Percentiles rank a stretch among this genome's conserved stretches.
Evolutionary conservation across 1,140 invertebrate genomes (phyloP).

Genomic region (Bombyx mandarina): DNA sequence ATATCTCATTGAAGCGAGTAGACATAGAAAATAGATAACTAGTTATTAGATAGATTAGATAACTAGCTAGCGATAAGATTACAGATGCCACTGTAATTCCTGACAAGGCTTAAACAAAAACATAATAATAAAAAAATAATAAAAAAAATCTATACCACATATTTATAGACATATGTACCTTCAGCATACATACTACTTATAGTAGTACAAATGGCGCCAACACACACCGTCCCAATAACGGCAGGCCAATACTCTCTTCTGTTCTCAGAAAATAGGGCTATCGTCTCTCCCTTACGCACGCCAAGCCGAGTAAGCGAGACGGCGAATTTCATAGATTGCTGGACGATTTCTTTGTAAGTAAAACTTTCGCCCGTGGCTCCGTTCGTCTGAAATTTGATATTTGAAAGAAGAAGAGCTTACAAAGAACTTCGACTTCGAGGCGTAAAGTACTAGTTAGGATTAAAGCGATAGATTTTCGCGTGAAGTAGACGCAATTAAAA

Average conservation of each 20-base stretch:
- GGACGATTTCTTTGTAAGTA: conserved; percentile 30
- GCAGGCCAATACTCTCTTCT: conserved; percentile 34
- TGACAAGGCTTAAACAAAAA: too few species aligned
- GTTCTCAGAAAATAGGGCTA: conserved; percentile 41
- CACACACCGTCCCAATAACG: conserved; percentile 25
- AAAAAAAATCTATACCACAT: neutral
- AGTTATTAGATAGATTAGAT: too few species aligned
- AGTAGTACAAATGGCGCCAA: conserved; percentile 34
- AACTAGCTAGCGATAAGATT: too few species aligned
- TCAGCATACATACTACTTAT: conserved; percentile 35
- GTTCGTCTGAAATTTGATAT: conserved; percentile 34
- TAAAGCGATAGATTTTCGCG: too few species aligned
- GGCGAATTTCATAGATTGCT: conserved; percentile 42
- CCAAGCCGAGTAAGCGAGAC: conserved; percentile 39
- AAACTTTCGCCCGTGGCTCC: conserved; percentile 29
- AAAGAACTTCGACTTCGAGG: too few species aligned
- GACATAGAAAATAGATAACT: too few species aligned
- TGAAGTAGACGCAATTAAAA: too few species aligned
- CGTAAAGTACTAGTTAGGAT: too few species aligned
- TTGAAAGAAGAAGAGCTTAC: neutral
- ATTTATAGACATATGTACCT: conserved; percentile 18
- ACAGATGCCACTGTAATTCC: too few species aligned
- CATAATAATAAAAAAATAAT: too few species aligned
- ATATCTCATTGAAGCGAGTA: too few species aligned
- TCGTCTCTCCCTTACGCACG: conserved; percentile 36